Conservation (phyloP, 2,113 vertebrate genomes). For the Chlorodrepanis virens region DNA sequence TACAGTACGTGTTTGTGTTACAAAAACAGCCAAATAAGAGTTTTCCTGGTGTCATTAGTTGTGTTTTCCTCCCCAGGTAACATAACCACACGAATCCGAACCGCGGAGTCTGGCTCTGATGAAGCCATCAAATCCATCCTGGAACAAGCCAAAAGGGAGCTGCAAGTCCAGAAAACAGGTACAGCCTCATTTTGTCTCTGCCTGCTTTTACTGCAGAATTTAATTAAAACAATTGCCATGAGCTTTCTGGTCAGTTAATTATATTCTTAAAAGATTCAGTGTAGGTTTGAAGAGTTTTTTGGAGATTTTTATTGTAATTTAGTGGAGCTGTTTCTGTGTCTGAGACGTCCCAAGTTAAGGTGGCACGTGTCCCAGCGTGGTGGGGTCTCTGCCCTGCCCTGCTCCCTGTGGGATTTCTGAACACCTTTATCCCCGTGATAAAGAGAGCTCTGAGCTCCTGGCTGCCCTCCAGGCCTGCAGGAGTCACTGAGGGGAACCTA, state of each 20-base stretch:
- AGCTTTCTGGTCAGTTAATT: slow-evolving; percentile 46
- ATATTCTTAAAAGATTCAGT: neutral
- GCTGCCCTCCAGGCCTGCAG: neutral
- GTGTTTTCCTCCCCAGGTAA: slow-evolving; percentile 80
- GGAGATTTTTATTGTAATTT: neutral
- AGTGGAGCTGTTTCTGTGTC: neutral
- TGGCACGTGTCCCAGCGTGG: fast-evolving
- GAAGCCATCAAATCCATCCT: slow-evolving; percentile 97
- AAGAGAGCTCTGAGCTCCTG: neutral
- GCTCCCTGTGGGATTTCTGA: neutral
- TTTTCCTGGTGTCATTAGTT: slow-evolving; percentile 23
- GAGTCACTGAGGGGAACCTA: neutral
- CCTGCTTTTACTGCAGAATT: neutral
- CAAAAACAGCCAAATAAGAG: neutral
- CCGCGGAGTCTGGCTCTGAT: slow-evolving; percentile 89
- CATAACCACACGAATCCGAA: slow-evolving; percentile 90
- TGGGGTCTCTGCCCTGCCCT: neutral
- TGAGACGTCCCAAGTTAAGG: neutral
- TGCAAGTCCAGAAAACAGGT: slow-evolving; percentile 96
- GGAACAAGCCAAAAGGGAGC: slow-evolving; percentile 94
- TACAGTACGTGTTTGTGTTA: neutral
- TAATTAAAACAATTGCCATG: slow-evolving; percentile 40
- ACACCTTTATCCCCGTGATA: neutral
- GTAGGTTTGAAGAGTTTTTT: neutral
- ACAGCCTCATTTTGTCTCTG: neutral